Conservation (phyloP, 2,888 invertebrate species). For the Fragum whitleyi region DNA sequence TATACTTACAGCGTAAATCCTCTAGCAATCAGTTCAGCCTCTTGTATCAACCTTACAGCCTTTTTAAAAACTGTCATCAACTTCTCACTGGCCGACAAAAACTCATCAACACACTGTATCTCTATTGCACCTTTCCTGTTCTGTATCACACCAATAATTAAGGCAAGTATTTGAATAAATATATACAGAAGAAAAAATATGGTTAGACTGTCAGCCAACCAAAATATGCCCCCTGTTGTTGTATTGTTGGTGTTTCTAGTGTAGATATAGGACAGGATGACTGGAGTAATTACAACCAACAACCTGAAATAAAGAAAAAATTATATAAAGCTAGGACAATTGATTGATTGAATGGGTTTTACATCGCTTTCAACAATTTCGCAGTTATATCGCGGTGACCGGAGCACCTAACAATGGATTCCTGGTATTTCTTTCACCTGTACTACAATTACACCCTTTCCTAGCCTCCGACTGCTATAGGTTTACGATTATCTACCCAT, state of each 20-base stretch:
- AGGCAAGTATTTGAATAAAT: not conserved
- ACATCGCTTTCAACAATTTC: too few relatives aligned
- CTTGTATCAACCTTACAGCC: conserved; percentile 77
- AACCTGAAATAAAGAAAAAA: conserved; percentile 13
- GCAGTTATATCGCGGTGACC: too few relatives aligned
- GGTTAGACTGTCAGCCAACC: not conserved
- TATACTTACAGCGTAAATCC: conserved; percentile 81
- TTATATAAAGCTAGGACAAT: not conserved
- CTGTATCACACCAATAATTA: not conserved
- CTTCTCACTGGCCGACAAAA: conserved; percentile 23
- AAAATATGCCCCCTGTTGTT: not conserved
- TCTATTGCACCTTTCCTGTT: not conserved
- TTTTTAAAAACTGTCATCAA: conserved; percentile 47
- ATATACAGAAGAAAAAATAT: not conserved
- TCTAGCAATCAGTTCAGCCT: conserved; percentile 78
- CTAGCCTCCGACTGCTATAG: too few relatives aligned
- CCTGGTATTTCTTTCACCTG: too few relatives aligned
- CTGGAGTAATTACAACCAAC: not conserved
- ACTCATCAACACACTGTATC: not conserved
- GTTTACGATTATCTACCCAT: too few relatives aligned
- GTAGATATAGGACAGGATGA: not conserved
- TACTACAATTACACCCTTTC: too few relatives aligned
- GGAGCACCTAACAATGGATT: too few relatives aligned
- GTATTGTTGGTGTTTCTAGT: not conserved
- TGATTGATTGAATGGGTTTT: too few relatives aligned